phyloP scores from a whole-genome alignment of 1,140 invertebrate genomes.

The Colletes latitarsis region DNA sequence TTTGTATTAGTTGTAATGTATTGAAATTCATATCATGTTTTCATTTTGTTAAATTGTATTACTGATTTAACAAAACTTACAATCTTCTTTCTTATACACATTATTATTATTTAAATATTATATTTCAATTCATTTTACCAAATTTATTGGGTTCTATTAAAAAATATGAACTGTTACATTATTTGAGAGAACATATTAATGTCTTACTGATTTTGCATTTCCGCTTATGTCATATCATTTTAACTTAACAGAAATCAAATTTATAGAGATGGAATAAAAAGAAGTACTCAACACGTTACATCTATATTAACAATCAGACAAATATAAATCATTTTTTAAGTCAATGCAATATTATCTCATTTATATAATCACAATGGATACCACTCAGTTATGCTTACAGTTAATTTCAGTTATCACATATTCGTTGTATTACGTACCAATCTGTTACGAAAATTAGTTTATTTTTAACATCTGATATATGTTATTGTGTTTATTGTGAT shows the following conservation, averaged over 20 bases:
- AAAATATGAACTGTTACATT: neutral
- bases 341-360: constrained; percentile 34
- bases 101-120: neutral
- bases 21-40: neutral
- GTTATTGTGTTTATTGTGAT: constrained; percentile 14
- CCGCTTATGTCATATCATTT: neutral
- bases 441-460: neutral
- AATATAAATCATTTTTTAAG: constrained; percentile 12
- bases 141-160: neutral
- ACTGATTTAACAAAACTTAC: neutral
- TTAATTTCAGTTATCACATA: neutral
- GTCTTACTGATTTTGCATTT: neutral
- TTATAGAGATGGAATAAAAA: neutral
- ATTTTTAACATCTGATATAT: neutral
- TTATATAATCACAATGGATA: constrained; percentile 55
- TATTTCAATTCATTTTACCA: neutral
- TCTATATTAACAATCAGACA: neutral
- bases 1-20: neutral
- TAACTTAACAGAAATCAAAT: neutral
- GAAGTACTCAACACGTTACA: neutral
- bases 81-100: neutral
- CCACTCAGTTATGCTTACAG: neutral
- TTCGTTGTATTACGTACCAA: neutral
- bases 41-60: neutral
- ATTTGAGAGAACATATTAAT: neutral